These are phyloP conservation scores for Lasioglossum pauxillum DNA, from an alignment of 2,888 invertebrate species.

Conservation along the genomic window DNA sequence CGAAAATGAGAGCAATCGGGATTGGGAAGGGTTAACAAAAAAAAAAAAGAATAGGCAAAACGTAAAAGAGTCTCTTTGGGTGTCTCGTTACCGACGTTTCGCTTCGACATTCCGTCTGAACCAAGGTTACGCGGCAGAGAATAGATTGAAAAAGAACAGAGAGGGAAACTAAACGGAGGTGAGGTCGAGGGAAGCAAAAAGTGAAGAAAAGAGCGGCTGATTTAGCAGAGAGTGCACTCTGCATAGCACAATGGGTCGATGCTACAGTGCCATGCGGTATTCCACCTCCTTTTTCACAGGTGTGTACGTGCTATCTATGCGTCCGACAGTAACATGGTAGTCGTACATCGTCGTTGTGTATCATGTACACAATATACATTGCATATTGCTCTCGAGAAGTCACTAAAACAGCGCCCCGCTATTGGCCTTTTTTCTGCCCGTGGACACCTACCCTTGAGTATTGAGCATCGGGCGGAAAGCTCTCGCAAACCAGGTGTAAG, in stretches of 20 bases:
- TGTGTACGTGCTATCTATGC: slow-evolving; percentile 46
- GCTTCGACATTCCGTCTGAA: slow-evolving; percentile 58
- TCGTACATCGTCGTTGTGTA: slow-evolving; percentile 19
- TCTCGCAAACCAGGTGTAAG: background rate
- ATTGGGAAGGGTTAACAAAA: slow-evolving; percentile 3
- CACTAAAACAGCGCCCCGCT: background rate
- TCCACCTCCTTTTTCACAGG: slow-evolving; percentile 46
- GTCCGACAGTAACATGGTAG: slow-evolving; percentile 19
- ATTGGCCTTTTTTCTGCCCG: background rate
- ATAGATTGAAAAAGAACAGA: slow-evolving; percentile 40
- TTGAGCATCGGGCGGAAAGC: background rate
- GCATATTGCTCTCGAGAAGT: slow-evolving; percentile 8
- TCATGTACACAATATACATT: slow-evolving; percentile 1
- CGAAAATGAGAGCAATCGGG: slow-evolving; percentile 56
- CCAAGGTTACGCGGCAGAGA: slow-evolving; percentile 61
- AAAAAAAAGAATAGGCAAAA: slow-evolving; percentile 20
- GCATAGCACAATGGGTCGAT: slow-evolving; percentile 62
- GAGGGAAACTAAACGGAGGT: slow-evolving; percentile 32
- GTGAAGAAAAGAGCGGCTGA: slow-evolving; percentile 69
- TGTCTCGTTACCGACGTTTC: slow-evolving; percentile 66
- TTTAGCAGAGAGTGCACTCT: slow-evolving; percentile 75
- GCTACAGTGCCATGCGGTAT: slow-evolving; percentile 52
- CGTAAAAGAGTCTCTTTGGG: slow-evolving; percentile 46
- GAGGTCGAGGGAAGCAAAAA: slow-evolving; percentile 45
- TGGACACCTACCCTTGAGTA: background rate